Evolutionary conservation across 2,797 vertebrate species (phyloP), one percentile per base, ranked within the genome.

Genomic region (Crax fasciolata): DNA sequence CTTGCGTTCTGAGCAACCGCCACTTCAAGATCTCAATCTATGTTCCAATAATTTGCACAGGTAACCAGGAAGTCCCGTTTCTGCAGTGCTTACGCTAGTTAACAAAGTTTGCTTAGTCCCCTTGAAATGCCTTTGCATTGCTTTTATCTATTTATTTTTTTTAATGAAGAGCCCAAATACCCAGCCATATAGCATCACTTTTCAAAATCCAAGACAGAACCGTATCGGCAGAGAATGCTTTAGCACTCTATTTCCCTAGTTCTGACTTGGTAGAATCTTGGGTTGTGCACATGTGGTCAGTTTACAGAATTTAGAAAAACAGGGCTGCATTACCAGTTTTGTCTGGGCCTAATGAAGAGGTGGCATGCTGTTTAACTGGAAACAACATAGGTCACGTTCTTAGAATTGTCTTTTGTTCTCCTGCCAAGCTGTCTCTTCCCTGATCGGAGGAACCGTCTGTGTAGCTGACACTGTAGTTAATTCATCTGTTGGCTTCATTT

Each of bases 401-500:
- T 32, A 3, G 9, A 54, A 39, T 48, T 68, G 77, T 51, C 54
- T 23, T 10, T 77, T 3, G 0, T 71, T 95, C 65, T 77, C 14
- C 63, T 92, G 86, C 78, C 88, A 85, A 72, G 32, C 49, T 65
- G n/a, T 65, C 65, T 84, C 2, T 0, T 89, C 49, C 65, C 49
- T 92, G 38, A 27, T 85, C 68, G 13, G 78, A 74, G 77, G 52
- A 88, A 5, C 70, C 63, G 58, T 81, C 32, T 32, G 0, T 86
- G 61, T 32, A 65, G 67, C 2, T 87, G 88, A 61, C 27, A 6
- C 28, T 70, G 39, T 38, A 5, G 38, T 89, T 83, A 66, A 77
- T 84, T 80, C 25, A 49, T 84, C 49, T 66, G 54, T 49, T 96
- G 94, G 39, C 87, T 93, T 49, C 74, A 72, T 81, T 72, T 92